Evolutionary conservation across 1,140 invertebrate species (phyloP).

Genomic region (Asbolus verrucosus): DNA sequence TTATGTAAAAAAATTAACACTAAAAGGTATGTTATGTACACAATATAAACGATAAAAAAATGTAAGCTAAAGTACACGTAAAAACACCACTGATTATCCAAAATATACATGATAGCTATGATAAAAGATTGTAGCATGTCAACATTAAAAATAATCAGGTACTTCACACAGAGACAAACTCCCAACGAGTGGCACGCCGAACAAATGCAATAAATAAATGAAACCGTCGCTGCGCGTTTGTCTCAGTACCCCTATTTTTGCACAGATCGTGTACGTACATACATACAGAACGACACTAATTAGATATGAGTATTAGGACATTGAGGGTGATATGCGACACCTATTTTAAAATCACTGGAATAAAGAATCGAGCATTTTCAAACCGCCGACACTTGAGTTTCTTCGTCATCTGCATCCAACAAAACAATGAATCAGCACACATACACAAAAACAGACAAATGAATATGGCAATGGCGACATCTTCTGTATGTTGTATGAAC

Average conservation of each 20-base stretch:
- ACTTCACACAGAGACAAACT: constrained; percentile 49
- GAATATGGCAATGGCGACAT: neutral
- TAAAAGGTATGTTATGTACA: constrained; percentile 44
- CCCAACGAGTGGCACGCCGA: neutral
- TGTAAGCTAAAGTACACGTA: constrained; percentile 48
- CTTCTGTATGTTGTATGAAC: constrained; percentile 43
- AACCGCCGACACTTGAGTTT: constrained; percentile 75
- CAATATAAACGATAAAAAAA: constrained; percentile 35
- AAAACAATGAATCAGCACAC: constrained; percentile 43
- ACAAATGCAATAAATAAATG: constrained; percentile 23
- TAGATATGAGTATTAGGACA: constrained; percentile 44
- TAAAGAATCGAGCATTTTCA: constrained; percentile 49
- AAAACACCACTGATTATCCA: constrained; percentile 42
- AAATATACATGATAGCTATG: constrained; percentile 36
- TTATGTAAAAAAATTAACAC: constrained; percentile 36
- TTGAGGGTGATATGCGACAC: constrained; percentile 52
- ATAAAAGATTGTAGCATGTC: constrained; percentile 21
- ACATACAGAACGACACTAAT: constrained; percentile 49
- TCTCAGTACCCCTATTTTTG: constrained; percentile 54
- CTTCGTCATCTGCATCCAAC: constrained; percentile 71
- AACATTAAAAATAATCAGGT: constrained; percentile 52
- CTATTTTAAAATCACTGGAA: constrained; percentile 47
- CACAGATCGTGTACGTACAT: constrained; percentile 51
- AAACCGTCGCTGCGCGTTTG: constrained; percentile 41
- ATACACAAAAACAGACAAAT: neutral